Conservation (phyloP, 2,113 vertebrate genomes). For the Platysteira castanea region DNA sequence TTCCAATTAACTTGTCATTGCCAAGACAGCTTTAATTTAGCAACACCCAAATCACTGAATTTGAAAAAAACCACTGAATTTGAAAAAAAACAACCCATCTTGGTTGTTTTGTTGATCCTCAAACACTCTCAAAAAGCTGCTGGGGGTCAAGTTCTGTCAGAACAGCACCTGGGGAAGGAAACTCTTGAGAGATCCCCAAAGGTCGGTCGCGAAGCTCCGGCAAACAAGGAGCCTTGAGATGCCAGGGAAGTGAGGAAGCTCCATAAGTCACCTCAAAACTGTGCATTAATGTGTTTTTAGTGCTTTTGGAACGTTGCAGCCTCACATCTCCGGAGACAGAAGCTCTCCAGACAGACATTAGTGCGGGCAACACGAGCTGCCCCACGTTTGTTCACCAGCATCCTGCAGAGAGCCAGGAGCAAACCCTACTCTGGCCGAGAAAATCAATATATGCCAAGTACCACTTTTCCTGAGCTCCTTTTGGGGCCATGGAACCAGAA, state of each 20-base stretch:
- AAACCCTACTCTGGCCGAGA: neutral
- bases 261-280: neutral
- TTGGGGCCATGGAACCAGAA: neutral
- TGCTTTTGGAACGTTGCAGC: neutral
- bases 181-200: neutral
- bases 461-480: neutral
- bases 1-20: neutral
- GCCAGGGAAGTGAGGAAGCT: neutral
- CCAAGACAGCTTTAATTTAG: neutral
- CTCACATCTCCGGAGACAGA: neutral
- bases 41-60: neutral
- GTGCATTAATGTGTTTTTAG: neutral
- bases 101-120: neutral
- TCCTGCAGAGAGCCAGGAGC: neutral
- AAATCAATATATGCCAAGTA: neutral
- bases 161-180: neutral
- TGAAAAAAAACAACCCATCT: no score
- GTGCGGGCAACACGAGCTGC: rapidly evolving
- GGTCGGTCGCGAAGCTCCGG: neutral
- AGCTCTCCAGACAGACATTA: neutral
- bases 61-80: no score
- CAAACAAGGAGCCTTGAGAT: neutral
- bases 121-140: neutral
- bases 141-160: neutral
- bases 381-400: neutral